A percentile compares a stretch with the other conserved stretches of the same genome.
Conservation (phyloP, 2,888 invertebrate genomes). For the Sinodicranocentrus sp. region DNA sequence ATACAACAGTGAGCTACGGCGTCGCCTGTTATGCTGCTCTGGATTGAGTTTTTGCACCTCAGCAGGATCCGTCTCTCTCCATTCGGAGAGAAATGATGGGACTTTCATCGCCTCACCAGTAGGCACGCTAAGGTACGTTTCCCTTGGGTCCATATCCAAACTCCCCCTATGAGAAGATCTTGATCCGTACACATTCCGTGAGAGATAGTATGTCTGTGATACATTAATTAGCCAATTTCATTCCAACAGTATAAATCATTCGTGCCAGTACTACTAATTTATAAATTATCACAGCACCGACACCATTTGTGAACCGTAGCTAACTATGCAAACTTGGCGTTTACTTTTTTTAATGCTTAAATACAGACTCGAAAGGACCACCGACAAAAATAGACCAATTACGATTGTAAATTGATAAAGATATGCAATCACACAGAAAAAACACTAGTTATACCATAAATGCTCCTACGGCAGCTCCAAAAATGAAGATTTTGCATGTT, state of each 20-base stretch:
- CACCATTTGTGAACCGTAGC: too few relatives aligned
- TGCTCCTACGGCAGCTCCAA: conserved; percentile 51
- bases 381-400: too few relatives aligned
- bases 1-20: conserved; percentile 53
- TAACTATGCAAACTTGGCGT: too few relatives aligned
- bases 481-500: conserved; percentile 58
- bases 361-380: too few relatives aligned
- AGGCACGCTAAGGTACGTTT: conserved; percentile 56
- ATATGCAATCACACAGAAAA: too few relatives aligned
- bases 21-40: conserved; percentile 46
- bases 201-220: conserved; percentile 47
- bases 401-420: too few relatives aligned
- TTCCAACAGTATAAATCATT: too few relatives aligned
- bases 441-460: conserved; percentile 36
- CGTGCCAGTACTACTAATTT: too few relatives aligned
- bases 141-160: conserved; percentile 14
- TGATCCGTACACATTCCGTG: conserved; percentile 16
- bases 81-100: conserved; percentile 46
- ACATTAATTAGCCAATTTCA: not conserved
- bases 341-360: too few relatives aligned
- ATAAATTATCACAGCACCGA: too few relatives aligned
- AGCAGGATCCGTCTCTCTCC: conserved; percentile 46
- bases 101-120: conserved; percentile 45
- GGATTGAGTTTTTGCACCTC: conserved; percentile 53
- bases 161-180: conserved; percentile 26